phyloP scores from a whole-genome alignment of 2,888 invertebrate species.

The Agriopis marginaria region DNA sequence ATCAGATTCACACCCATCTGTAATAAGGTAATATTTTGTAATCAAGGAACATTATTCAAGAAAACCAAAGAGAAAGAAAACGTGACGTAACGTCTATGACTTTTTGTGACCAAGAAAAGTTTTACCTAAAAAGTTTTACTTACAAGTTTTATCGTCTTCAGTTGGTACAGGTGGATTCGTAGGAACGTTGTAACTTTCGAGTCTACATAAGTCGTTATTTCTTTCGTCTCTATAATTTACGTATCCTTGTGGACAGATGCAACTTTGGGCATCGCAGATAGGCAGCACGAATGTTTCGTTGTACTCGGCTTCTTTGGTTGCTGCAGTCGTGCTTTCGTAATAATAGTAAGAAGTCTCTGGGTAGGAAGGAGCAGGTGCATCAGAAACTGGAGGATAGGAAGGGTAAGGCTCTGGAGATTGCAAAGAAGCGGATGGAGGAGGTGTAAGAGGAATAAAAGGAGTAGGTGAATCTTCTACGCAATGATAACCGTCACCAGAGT shows the following conservation, averaged over 20 bases:
- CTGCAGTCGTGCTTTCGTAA: conserved; percentile 41
- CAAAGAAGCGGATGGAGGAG: background rate
- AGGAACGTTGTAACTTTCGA: conserved; percentile 47
- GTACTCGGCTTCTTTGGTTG: conserved; percentile 65
- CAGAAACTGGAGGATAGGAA: conserved; percentile 11
- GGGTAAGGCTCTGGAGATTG: conserved; percentile 2
- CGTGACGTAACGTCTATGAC: background rate
- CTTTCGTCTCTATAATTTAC: conserved; percentile 64
- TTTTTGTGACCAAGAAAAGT: too few relatives aligned
- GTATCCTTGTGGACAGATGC: conserved; percentile 73
- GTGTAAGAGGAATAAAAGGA: background rate
- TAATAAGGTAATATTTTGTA: conserved; percentile 56
- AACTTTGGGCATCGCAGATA: conserved; percentile 62
- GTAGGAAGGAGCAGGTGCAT: conserved; percentile 33
- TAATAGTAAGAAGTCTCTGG: conserved; percentile 39
- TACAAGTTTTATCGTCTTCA: conserved; percentile 23
- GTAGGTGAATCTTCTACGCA: conserved; percentile 27
- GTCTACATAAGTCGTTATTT: conserved; percentile 70
- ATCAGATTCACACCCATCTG: conserved; percentile 91
- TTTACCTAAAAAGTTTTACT: conserved; percentile 1
- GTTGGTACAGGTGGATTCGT: conserved; percentile 16
- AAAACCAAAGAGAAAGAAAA: too few relatives aligned
- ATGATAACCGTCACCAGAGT: conserved; percentile 88
- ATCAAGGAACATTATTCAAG: too few relatives aligned
- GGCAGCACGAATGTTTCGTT: conserved; percentile 72